Conservation (phyloP, 2,797 vertebrate genomes). For the Aphelocoma californica region DNA sequence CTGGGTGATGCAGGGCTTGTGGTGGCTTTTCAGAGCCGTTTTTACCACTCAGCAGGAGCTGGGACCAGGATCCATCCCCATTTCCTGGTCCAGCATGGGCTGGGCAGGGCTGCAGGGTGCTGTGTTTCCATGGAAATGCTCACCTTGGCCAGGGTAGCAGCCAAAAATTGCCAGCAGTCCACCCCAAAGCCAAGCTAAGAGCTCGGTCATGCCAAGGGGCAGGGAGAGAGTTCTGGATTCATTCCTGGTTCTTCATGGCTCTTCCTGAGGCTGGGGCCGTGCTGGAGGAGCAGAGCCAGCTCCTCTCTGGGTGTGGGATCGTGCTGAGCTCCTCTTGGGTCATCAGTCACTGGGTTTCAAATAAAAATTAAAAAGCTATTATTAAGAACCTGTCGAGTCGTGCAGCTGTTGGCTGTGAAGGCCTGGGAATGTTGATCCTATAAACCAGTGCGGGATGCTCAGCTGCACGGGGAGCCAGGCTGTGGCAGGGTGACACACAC, state of each 20-base stretch:
- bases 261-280: not conserved
- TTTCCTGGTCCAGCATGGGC: not conserved
- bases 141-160: not conserved
- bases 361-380: not conserved
- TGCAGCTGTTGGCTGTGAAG: not conserved
- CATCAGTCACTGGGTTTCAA: not conserved
- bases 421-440: not conserved
- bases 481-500: too few relatives aligned
- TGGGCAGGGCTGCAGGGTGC: not conserved
- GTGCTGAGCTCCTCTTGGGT: not conserved
- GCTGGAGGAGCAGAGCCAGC: not conserved
- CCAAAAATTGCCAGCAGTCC: not conserved
- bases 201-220: not conserved
- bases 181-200: not conserved
- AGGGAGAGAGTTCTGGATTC: not conserved
- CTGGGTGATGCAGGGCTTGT: not conserved
- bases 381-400: rapidly evolving
- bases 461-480: not conserved
- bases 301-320: not conserved
- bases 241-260: not conserved
- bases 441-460: rapidly evolving
- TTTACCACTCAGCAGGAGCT: rapidly evolving
- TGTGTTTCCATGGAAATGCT: not conserved
- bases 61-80: not conserved
- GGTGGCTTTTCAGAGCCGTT: not conserved